Evolutionary conservation across 2,113 vertebrate genomes (phyloP).

Genomic region (Oreochromis niloticus): DNA sequence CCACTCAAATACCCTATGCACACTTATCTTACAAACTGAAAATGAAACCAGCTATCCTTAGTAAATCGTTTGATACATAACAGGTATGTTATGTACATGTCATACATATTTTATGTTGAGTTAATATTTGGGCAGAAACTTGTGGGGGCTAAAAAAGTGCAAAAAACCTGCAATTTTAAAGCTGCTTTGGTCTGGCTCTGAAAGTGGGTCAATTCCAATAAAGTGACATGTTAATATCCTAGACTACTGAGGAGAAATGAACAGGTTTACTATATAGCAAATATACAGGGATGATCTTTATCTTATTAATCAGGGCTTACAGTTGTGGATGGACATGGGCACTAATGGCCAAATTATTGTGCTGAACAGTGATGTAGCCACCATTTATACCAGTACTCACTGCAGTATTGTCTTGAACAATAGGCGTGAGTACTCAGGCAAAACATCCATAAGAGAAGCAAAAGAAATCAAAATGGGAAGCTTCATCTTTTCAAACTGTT

Average conservation of each 20-base stretch:
- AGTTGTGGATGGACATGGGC: not conserved
- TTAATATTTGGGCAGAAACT: not conserved
- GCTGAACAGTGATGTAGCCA: not conserved
- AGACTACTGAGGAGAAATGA: not conserved
- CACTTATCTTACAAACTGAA: not conserved
- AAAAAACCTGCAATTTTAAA: not conserved
- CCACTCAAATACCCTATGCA: not conserved
- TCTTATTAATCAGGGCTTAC: not conserved
- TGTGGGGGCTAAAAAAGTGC: not conserved
- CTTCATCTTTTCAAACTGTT: not conserved
- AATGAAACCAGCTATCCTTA: not conserved
- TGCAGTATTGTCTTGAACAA: not conserved
- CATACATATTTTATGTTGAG: not conserved
- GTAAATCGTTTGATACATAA: not conserved
- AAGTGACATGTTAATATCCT: not conserved
- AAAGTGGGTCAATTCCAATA: not conserved
- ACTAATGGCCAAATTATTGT: not conserved
- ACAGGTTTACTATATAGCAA: not conserved
- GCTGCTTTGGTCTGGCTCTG: not conserved
- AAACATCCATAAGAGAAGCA: not conserved
- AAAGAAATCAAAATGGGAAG: not conserved
- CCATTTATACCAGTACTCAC: not conserved
- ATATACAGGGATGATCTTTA: not conserved
- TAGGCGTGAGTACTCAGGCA: not conserved
- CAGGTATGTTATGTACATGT: not conserved